Base-by-base conservation (phyloP, 2,888 invertebrate species). In the Schizaphis graminum region DNA sequence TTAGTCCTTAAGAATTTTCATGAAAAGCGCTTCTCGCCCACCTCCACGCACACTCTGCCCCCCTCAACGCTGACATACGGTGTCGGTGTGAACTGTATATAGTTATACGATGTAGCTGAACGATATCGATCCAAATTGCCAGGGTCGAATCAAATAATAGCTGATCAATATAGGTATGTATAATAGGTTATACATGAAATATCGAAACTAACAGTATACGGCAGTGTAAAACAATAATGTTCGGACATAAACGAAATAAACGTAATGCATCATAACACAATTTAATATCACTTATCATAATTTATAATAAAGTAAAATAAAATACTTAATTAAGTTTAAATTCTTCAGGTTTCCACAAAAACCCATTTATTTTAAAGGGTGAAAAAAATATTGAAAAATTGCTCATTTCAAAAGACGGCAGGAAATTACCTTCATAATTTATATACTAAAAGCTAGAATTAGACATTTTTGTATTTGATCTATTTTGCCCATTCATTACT, bases 121-220 rank as follows among this genome's bases (percentile, higher is more conserved):
- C 86, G 92, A 93, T 93, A 93, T 93, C 85, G 93, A 93, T 89
- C 89, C 84, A n/a, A 93, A 93, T 89, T 44, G 35, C 93, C 89
- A 35, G 77, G 84, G 84, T 26, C 47, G 47, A 93, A 89, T 93
- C 57, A 84, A 89, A 93, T 77, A 77, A 35, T 77, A 44, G 49
- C 88, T 24, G 67, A 93, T 84, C 92, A 89, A 56, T 84, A 77
- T 35, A 77, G 35, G n/a, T n/a, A 35, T 7, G 21, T 35, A 77
- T 77, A 77, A 77, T 77, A 77, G 16, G 8, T 77, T 77, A 35
- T 77, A 77, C 8, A 35, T 35, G 21, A 77, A 77, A 35, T 77
- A 8, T 13, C 21, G 49, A 3, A 67, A 86, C 57, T 47, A 13
- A 57, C 57, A 57, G 13, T 24, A 26, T 56, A 88, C 2, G n/a